phyloP scores from a whole-genome alignment of 2,113 vertebrate species.

The Carettochelys insculpta region DNA sequence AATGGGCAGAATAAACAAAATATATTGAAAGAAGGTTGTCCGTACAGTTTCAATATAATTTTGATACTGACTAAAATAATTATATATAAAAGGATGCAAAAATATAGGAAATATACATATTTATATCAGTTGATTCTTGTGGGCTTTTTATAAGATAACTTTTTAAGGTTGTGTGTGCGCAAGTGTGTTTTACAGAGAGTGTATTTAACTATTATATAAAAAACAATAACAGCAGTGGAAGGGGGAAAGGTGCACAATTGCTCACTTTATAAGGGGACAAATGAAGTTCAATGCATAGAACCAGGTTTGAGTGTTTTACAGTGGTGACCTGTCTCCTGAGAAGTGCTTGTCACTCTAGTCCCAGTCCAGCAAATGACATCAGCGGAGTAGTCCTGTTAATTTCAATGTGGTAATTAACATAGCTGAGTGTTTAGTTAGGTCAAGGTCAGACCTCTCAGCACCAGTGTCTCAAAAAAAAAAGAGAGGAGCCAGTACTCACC shows the following conservation, averaged over 20 bases:
- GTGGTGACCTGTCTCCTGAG: not conserved
- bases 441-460: rapidly evolving
- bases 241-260: not conserved
- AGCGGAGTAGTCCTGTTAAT: rapidly evolving
- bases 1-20: not conserved
- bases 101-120: not conserved
- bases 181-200: not conserved
- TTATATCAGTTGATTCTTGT: not conserved
- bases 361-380: not conserved
- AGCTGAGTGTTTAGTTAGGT: not conserved
- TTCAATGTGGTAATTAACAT: not conserved
- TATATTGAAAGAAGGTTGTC: not conserved
- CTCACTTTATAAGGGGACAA: not conserved
- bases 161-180: not conserved
- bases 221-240: not conserved
- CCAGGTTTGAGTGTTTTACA: not conserved
- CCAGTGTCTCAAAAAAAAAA: no score
- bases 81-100: not conserved
- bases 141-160: not conserved
- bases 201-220: not conserved
- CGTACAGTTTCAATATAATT: not conserved
- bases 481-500: no score
- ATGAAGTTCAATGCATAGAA: not conserved
- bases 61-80: not conserved
- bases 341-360: not conserved